phyloP scores from a whole-genome alignment of 37 sponge, comb jelly and placozoan genomes.

The Ephydatia muelleri region DNA sequence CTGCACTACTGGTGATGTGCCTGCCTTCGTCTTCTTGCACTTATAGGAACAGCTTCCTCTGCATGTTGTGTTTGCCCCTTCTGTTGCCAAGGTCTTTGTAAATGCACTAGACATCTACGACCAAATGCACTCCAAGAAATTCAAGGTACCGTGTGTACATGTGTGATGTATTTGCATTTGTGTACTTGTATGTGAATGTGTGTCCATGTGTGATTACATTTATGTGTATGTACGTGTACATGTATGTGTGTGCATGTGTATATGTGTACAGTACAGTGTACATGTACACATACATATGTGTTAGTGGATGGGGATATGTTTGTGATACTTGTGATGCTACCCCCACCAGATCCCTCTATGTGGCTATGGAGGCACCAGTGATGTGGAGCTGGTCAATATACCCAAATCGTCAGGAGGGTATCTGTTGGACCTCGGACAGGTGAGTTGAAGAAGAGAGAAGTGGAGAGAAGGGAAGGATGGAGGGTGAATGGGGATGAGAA shows the following conservation, averaged over 20 bases:
- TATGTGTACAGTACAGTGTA: no score
- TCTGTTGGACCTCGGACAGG: constrained; percentile 39
- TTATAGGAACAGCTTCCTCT: constrained; percentile 15
- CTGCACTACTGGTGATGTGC: background rate
- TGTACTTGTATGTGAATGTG: background rate
- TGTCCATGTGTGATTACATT: background rate
- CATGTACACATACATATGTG: no score
- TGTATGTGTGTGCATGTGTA: background rate
- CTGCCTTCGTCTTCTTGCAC: background rate
- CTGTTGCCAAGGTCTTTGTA: constrained; percentile 18
- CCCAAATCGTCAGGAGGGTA: background rate
- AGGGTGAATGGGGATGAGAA: background rate
- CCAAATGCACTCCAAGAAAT: constrained; percentile 41
- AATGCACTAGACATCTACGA: constrained; percentile 46
- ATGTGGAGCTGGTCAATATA: constrained; percentile 29
- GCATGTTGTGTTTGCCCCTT: constrained; percentile 30
- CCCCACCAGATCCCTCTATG: constrained; percentile 46
- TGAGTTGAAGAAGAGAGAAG: background rate
- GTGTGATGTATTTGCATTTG: no score
- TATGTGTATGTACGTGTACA: background rate
- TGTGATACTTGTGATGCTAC: no score
- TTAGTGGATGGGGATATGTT: no score
- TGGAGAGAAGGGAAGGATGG: background rate
- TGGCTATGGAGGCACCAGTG: constrained; percentile 62
- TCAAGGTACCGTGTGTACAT: background rate